Conservation (phyloP, 2,797 vertebrate species). For the Molossus molossus region DNA sequence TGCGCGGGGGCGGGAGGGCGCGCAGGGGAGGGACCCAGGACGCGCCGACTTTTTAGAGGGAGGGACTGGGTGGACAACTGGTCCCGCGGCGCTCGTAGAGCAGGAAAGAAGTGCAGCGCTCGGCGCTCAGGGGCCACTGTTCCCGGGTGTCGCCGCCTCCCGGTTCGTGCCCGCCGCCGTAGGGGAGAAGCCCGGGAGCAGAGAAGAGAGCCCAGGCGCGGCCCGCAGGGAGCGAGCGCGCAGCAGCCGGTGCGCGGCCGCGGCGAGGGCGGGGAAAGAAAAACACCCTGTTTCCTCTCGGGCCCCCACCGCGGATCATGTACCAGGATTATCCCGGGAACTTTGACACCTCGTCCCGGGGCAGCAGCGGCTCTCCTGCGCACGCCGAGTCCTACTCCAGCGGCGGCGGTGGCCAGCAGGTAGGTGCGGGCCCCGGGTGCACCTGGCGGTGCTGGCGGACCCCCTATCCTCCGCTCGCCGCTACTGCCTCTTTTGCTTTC, state of each 20-base stretch:
- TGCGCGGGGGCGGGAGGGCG: constrained; percentile 80
- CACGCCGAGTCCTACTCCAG: constrained; percentile 96
- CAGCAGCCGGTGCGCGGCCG: constrained; percentile 80
- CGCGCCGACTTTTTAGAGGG: constrained; percentile 83
- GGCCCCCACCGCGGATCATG: constrained; percentile 94
- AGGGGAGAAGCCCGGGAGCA: constrained; percentile 49
- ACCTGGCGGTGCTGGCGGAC: constrained; percentile 76
- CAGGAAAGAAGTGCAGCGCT: constrained; percentile 62
- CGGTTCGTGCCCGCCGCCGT: constrained; percentile 26
- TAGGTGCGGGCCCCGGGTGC: constrained; percentile 85
- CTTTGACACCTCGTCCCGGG: constrained; percentile 99
- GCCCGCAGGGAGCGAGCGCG: constrained; percentile 71
- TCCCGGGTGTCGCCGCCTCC: constrained; percentile 38
- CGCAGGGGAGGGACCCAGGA: constrained; percentile 81
- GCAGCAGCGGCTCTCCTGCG: constrained; percentile 98
- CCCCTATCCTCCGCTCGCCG: not conserved
- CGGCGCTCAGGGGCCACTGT: constrained; percentile 28
- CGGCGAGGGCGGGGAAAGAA: constrained; percentile 87
- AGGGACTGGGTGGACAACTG: constrained; percentile 78
- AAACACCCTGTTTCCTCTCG: constrained; percentile 87
- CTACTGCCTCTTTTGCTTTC: not conserved
- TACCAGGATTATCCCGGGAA: constrained; percentile 99
- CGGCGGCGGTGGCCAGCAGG: constrained; percentile 94
- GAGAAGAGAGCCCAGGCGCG: constrained; percentile 53
- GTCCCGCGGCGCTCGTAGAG: constrained; percentile 69